phyloP scores from a whole-genome alignment of 1,140 invertebrate genomes.

The Dinothrombium tinctorium region DNA sequence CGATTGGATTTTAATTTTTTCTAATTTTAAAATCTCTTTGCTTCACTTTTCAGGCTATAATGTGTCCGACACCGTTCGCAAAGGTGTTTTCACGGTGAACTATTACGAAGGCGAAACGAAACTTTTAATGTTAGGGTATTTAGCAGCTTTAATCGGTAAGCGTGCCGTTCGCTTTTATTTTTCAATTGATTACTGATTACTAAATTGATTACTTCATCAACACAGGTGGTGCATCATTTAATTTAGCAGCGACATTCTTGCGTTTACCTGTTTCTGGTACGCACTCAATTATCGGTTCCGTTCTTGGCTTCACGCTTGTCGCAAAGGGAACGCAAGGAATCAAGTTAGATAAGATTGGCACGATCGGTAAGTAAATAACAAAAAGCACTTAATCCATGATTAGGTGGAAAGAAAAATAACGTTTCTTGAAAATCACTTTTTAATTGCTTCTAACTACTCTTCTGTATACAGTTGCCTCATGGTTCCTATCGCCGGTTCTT shows the following conservation, averaged over 20 bases:
- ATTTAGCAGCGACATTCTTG: conserved; percentile 75
- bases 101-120: conserved; percentile 58
- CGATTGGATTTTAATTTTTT: conserved; percentile 6
- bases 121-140: conserved; percentile 73
- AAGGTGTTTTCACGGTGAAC: conserved; percentile 73
- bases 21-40: conserved; percentile 15
- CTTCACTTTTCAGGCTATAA: conserved; percentile 58
- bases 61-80: conserved; percentile 94
- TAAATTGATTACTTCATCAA: neutral
- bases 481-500: conserved; percentile 85
- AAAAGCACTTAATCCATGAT: no score
- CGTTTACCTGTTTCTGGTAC: conserved; percentile 90
- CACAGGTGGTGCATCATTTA: conserved; percentile 64
- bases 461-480: conserved; percentile 44
- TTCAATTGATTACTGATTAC: neutral
- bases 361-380: no score
- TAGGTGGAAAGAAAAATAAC: no score
- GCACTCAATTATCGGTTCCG: conserved; percentile 93
- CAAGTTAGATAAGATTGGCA: conserved; percentile 44
- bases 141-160: conserved; percentile 45
- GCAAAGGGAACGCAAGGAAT: conserved; percentile 63
- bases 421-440: neutral
- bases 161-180: neutral
- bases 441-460: conserved; percentile 4
- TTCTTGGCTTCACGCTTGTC: conserved; percentile 84